Base-by-base conservation (phyloP, 1,140 invertebrate genomes). In the Spodoptera frugiperda region DNA sequence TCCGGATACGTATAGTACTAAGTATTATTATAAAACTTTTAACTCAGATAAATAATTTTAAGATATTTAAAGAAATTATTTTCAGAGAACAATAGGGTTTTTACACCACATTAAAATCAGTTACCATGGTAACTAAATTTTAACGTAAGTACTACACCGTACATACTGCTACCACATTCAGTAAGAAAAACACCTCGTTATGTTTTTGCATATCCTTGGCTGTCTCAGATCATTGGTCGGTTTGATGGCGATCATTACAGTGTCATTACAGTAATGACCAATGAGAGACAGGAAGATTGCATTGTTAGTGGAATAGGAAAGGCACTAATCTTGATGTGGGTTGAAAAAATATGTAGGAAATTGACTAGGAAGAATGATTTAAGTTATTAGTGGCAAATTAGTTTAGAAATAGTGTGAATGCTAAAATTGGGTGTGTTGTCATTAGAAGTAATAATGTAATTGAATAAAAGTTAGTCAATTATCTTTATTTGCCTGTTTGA, bases 191-290 rank as follows among this genome's bases (percentile, higher is more conserved):
- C 63, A 48, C 48, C 54, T 53, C 30, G 19, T 57, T 77, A 77
- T 57, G 78, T 90, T 91, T 90, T 91, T 91, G 78, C 81, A 82
- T 87, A 88, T 88, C 90, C 90, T 91, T 91, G 89, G 83, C 78
- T 51, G 85, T 85, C 68, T 76, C 89, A 86, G 85, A 55, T 81
- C 82, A 85, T 67, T 87, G 88, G 77, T 57, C 70, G 63, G 77
- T 74, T 86, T 89, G 89, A 90, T 89, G 63, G 8, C 65, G 17
- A 30, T 77, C 77, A 78, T 76, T 80, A 70, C 25, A 33, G 73
- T 77, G 57, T 78, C 78, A 83, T 85, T 85, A 86, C 71, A 21
- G 67, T 90, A 90, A 90, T 90, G 83, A 85, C 81, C 59, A 78
- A 61, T 55, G 39, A 72, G 77, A 84, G 84, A 77, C 78, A 88